These are phyloP conservation scores for Antitype chi DNA, from an alignment of 2,888 invertebrate species.

Conservation along the genomic window DNA sequence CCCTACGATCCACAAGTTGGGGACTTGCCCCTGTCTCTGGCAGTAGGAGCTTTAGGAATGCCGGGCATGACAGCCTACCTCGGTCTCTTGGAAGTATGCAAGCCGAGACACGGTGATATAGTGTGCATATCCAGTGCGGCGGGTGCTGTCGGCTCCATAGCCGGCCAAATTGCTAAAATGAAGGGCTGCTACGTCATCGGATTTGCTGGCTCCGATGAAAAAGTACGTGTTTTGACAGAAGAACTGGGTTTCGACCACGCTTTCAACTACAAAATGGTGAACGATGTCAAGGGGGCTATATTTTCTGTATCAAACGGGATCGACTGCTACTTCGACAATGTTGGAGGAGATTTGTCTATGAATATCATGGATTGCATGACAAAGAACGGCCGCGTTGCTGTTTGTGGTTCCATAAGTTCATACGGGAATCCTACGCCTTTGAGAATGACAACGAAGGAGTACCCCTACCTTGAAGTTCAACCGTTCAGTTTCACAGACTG, in stretches of 20 bases:
- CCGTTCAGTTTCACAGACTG: constrained; percentile 76
- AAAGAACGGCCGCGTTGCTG: constrained; percentile 89
- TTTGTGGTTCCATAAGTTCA: constrained; percentile 91
- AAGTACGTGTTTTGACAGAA: constrained; percentile 91
- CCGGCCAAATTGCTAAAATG: constrained; percentile 91
- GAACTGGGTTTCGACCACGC: constrained; percentile 92
- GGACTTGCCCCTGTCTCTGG: constrained; percentile 86
- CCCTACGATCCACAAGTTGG: constrained; percentile 86
- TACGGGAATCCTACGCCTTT: constrained; percentile 76
- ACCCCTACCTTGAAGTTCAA: constrained; percentile 58
- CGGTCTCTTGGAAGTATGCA: constrained; percentile 89
- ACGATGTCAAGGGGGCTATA: constrained; percentile 82
- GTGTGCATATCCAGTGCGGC: constrained; percentile 92
- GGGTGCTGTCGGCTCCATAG: constrained; percentile 93
- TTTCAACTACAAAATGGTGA: constrained; percentile 92
- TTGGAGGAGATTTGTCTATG: constrained; percentile 91
- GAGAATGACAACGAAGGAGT: constrained; percentile 42
- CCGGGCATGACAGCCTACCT: constrained; percentile 86
- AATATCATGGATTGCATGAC: constrained; percentile 91
- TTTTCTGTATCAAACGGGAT: constrained; percentile 91
- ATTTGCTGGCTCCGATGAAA: constrained; percentile 92
- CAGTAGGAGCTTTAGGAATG: constrained; percentile 91
- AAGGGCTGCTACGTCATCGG: constrained; percentile 76
- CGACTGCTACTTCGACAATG: constrained; percentile 94
- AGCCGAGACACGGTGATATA: constrained; percentile 92